A percentile compares a stretch with the other conserved stretches of the same genome.
Evolutionary conservation across 1,140 invertebrate species (phyloP).

Genomic region (Maconellicoccus hirsutus): DNA sequence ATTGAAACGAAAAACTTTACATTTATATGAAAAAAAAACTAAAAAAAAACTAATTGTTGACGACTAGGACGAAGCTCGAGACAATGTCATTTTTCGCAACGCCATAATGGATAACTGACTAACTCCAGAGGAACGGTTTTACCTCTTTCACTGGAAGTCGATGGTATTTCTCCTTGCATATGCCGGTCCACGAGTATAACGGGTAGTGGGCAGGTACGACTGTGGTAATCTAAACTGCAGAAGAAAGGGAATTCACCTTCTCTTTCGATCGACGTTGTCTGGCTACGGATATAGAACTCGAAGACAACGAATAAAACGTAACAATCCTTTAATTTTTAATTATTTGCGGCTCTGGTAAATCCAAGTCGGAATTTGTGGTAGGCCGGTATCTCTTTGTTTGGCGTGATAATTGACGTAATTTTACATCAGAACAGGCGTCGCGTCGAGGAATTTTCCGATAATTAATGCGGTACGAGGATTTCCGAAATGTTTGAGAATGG

Average conservation of each 20-base stretch:
- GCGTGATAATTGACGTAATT: too few species aligned
- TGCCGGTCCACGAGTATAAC: conserved; percentile 9
- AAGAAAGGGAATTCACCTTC: conserved; percentile 22
- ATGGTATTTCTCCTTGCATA: conserved; percentile 13
- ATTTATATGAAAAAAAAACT: conserved; percentile 13
- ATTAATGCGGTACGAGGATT: too few species aligned
- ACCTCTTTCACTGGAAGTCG: conserved; percentile 14
- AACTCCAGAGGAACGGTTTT: conserved; percentile 17
- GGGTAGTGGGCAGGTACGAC: neutral
- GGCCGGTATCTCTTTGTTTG: too few species aligned
- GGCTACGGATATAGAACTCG: neutral
- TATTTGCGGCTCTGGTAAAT: neutral
- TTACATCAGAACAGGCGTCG: too few species aligned
- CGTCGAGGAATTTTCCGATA: too few species aligned
- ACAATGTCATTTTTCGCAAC: conserved; percentile 14
- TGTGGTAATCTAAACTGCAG: conserved; percentile 6
- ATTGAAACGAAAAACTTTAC: neutral
- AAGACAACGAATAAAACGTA: neutral
- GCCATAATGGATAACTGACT: conserved; percentile 7
- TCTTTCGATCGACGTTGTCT: conserved; percentile 19
- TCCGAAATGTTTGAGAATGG: too few species aligned
- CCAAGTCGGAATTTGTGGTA: neutral
- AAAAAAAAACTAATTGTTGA: conserved; percentile 5
- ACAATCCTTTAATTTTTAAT: conserved; percentile 1
- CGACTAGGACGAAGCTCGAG: conserved; percentile 15